A percentile compares a stretch with the other conserved stretches of the same genome.
Evolutionary conservation across 2,888 invertebrate genomes (phyloP).

Genomic region (Notodonta dromedarius): DNA sequence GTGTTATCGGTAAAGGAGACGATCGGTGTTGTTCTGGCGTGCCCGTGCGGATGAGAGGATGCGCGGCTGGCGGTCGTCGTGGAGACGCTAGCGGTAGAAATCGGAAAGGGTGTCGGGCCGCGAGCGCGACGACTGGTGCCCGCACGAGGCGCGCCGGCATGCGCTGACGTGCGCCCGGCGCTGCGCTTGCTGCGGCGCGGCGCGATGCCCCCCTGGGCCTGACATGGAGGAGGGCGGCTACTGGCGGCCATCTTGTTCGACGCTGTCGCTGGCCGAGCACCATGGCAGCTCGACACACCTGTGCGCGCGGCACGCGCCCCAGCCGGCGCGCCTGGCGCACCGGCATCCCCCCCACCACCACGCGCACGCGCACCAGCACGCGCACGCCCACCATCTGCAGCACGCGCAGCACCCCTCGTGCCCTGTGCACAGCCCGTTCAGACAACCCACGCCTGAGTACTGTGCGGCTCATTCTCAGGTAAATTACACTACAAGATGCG

Average conservation of each 20-base stretch:
- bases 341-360: slow-evolving; percentile 69
- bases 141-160: slow-evolving; percentile 82
- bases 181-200: slow-evolving; percentile 82
- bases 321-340: slow-evolving; percentile 69
- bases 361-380: slow-evolving; percentile 75
- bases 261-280: slow-evolving; percentile 79
- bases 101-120: slow-evolving; percentile 82
- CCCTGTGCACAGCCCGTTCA: slow-evolving; percentile 90
- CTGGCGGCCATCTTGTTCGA: slow-evolving; percentile 81
- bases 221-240: slow-evolving; percentile 82
- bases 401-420: slow-evolving; percentile 83
- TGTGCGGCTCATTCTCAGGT: slow-evolving; percentile 81
- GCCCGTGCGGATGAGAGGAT: slow-evolving; percentile 71
- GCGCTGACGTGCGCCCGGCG: slow-evolving; percentile 82
- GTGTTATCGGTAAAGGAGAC: slow-evolving; percentile 34
- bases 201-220: slow-evolving; percentile 78
- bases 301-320: slow-evolving; percentile 77
- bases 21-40: slow-evolving; percentile 39
- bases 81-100: slow-evolving; percentile 70
- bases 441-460: slow-evolving; percentile 83
- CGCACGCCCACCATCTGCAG: slow-evolving; percentile 73
- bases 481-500: slow-evolving; percentile 15
- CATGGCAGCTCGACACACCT: slow-evolving; percentile 77
- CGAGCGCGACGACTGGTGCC: slow-evolving; percentile 82
- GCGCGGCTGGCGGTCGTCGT: slow-evolving; percentile 67